Conservation (phyloP, 2,888 invertebrate genomes). For the Drosophila leonis region DNA sequence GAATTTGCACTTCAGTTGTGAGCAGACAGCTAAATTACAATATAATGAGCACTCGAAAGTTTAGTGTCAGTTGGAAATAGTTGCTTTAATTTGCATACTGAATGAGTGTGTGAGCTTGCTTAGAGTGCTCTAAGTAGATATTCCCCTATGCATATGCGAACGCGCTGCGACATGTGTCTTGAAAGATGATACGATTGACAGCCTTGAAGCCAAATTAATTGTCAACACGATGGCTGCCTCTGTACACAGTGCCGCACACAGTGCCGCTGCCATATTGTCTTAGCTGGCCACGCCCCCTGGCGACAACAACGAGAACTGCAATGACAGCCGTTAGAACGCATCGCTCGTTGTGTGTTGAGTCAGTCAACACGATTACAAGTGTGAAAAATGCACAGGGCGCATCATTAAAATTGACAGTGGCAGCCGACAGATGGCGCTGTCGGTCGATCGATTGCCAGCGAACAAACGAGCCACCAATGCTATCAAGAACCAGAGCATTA, state of each 20-base stretch:
- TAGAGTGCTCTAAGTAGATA: slow-evolving; percentile 44
- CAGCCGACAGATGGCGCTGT: slow-evolving; percentile 64
- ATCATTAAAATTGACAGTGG: slow-evolving; percentile 75
- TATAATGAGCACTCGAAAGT: neutral
- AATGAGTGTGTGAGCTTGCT: neutral
- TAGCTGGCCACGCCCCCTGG: slow-evolving; percentile 28
- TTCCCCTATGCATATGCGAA: slow-evolving; percentile 10
- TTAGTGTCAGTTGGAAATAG: neutral
- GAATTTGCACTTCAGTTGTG: neutral
- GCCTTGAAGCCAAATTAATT: slow-evolving; percentile 73
- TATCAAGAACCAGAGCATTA: slow-evolving; percentile 26
- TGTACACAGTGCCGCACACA: slow-evolving; percentile 57
- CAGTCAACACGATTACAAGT: slow-evolving; percentile 44
- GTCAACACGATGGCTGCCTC: slow-evolving; percentile 67
- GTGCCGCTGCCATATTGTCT: slow-evolving; percentile 58
- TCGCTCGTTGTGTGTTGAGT: slow-evolving; percentile 6
- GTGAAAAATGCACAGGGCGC: slow-evolving; percentile 46
- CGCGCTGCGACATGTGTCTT: slow-evolving; percentile 43
- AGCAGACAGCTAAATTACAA: neutral
- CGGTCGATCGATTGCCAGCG: slow-evolving; percentile 46
- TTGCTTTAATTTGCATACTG: neutral
- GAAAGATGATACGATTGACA: slow-evolving; percentile 64
- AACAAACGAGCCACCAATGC: slow-evolving; percentile 17
- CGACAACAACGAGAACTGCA: slow-evolving; percentile 1
- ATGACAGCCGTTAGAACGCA: slow-evolving; percentile 1